These are phyloP conservation scores for Sarcophaga bullata DNA, from an alignment of 1,140 invertebrate genomes.

Conservation along the genomic window DNA sequence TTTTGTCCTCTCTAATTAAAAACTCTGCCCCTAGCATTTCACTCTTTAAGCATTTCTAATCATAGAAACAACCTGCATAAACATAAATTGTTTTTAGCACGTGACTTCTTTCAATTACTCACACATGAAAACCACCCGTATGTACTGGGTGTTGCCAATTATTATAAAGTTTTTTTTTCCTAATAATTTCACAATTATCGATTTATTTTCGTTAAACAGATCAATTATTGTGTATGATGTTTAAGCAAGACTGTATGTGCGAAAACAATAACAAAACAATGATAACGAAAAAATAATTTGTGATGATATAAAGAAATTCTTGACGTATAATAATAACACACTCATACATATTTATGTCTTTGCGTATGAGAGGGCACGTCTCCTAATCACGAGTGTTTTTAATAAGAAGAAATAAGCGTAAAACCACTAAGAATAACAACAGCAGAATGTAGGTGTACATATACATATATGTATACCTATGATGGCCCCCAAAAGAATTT, in stretches of 20 bases:
- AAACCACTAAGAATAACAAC: background rate
- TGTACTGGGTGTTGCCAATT: no score
- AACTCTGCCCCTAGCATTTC: no score
- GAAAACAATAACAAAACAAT: background rate
- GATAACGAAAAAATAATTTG: background rate
- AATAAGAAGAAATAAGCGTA: background rate
- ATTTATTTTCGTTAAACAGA: conserved; percentile 10
- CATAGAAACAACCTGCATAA: no score
- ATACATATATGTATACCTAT: background rate
- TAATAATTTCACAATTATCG: background rate
- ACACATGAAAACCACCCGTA: no score
- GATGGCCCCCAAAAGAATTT: conserved; percentile 1
- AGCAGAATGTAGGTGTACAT: background rate
- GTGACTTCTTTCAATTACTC: no score
- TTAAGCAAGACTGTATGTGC: background rate
- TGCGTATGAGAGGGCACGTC: conserved; percentile 2
- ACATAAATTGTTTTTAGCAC: no score
- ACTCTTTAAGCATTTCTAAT: no score
- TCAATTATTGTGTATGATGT: background rate
- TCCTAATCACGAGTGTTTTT: background rate
- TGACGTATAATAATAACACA: background rate
- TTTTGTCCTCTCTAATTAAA: no score
- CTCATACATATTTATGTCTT: background rate
- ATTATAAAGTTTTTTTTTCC: no score
- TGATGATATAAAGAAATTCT: background rate